These are phyloP conservation scores for Itoplectis maculator DNA, from an alignment of 2,888 invertebrate genomes.

Conservation along the genomic window DNA sequence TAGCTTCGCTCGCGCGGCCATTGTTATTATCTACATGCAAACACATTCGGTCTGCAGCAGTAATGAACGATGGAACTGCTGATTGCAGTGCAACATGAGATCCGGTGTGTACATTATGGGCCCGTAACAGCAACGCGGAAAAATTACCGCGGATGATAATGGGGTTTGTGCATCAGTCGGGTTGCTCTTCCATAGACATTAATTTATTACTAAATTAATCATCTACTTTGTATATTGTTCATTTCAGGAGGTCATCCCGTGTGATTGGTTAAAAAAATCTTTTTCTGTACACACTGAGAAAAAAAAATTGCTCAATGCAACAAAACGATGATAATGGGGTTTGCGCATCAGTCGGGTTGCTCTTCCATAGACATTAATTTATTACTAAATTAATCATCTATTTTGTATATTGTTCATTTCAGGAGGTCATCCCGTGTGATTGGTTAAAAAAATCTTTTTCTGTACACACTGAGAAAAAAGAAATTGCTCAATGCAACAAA, in stretches of 20 bases:
- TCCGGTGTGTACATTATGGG: background rate
- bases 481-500: too few species aligned
- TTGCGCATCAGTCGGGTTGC: background rate
- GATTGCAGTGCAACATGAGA: conserved; percentile 12
- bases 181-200: background rate
- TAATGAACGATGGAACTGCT: conserved; percentile 21
- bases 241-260: background rate
- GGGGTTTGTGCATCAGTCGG: background rate
- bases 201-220: background rate
- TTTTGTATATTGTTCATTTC: background rate
- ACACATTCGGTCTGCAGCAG: background rate
- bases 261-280: background rate
- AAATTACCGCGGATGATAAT: background rate
- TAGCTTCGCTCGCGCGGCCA: conserved; percentile 15
- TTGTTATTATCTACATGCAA: conserved; percentile 21
- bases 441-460: background rate
- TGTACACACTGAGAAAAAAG: too few species aligned
- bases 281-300: background rate
- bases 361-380: background rate
- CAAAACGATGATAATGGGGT: background rate
- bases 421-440: too few species aligned
- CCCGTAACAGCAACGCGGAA: background rate
- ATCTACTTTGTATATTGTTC: background rate
- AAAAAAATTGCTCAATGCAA: too few species aligned
- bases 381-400: background rate